Evolutionary conservation across 2,888 invertebrate species (phyloP).

Genomic region (Ypsolopha sequella): DNA sequence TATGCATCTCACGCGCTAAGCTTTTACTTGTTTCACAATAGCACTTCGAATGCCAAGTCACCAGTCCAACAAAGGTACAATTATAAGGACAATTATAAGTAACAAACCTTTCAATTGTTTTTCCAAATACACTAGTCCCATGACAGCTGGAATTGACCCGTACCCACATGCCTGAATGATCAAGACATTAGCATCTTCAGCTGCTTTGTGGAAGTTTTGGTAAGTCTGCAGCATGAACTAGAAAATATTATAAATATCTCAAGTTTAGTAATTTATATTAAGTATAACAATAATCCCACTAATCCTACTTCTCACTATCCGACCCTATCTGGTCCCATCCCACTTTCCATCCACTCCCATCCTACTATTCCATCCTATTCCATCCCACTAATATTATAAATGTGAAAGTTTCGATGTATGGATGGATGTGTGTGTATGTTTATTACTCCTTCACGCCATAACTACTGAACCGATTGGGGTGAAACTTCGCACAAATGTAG

Average conservation of each 20-base stretch:
- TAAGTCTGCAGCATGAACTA: slow-evolving; percentile 34
- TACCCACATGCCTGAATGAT: slow-evolving; percentile 39
- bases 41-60: not conserved
- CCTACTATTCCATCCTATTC: too few species aligned
- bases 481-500: too few species aligned
- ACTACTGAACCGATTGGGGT: too few species aligned
- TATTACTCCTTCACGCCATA: too few species aligned
- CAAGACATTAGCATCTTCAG: slow-evolving; percentile 28
- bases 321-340: too few species aligned
- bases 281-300: too few species aligned
- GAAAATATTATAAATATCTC: slow-evolving; percentile 7
- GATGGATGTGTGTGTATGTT: too few species aligned
- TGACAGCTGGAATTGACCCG: slow-evolving; percentile 23
- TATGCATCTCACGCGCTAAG: slow-evolving; percentile 3
- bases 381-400: too few species aligned
- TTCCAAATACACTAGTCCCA: slow-evolving; percentile 29
- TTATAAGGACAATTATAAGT: not conserved
- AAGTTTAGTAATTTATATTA: too few species aligned
- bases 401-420: too few species aligned
- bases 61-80: not conserved
- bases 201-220: slow-evolving; percentile 22
- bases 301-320: too few species aligned
- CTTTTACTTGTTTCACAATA: not conserved
- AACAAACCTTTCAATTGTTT: slow-evolving; percentile 30
- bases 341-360: too few species aligned